Percentiles rank a stretch among this genome's conserved stretches.
Evolutionary conservation across 2,888 invertebrate genomes (phyloP).

Genomic region (Xanthostigma xanthostigma): DNA sequence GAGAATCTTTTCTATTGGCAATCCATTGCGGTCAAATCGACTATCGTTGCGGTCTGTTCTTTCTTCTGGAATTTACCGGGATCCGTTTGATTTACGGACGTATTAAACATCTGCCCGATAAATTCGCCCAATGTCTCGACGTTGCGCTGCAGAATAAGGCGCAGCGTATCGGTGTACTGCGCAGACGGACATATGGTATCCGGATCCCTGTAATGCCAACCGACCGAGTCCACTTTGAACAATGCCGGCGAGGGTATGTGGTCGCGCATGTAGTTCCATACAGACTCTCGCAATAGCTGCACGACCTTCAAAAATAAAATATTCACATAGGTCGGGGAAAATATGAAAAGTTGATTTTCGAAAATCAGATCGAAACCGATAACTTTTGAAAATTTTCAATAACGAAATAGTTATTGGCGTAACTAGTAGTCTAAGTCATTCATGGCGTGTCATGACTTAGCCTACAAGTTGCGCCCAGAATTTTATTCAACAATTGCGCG

Average conservation of each 20-base stretch:
- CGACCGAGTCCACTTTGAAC: conserved; percentile 52
- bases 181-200: conserved; percentile 52
- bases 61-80: too few species aligned
- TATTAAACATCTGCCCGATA: conserved; percentile 56
- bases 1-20: too few species aligned
- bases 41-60: too few species aligned
- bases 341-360: too few species aligned
- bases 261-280: conserved; percentile 83
- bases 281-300: conserved; percentile 64
- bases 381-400: too few species aligned
- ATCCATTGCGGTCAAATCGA: too few species aligned
- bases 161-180: conserved; percentile 63
- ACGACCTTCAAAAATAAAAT: conserved; percentile 41
- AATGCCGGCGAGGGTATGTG: conserved; percentile 75
- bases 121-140: conserved; percentile 59
- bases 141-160: conserved; percentile 66
- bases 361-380: too few species aligned
- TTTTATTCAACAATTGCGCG: too few species aligned
- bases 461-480: too few species aligned
- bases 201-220: conserved; percentile 64
- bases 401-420: too few species aligned
- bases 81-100: conserved; percentile 14
- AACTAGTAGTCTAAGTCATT: too few species aligned
- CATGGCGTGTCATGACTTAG: too few species aligned
- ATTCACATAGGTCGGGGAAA: not conserved